Base-by-base conservation (phyloP, 1,140 invertebrate species). In the Heliconius nattereri region DNA sequence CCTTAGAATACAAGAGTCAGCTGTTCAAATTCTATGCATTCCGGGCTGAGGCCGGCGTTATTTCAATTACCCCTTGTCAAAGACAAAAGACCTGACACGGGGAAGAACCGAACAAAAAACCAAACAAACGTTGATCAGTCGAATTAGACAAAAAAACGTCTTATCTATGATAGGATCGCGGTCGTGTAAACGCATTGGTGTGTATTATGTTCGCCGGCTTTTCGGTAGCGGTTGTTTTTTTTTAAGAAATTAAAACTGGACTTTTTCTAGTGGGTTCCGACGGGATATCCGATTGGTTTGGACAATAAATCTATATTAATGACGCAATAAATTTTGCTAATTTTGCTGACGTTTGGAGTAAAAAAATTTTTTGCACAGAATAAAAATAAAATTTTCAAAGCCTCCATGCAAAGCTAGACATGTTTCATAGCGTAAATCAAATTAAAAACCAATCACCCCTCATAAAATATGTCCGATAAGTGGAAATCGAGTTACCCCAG, bases 141-240 rank as follows among this genome's bases (percentile, higher is more conserved):
- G 84, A 90, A 87, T 86, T 87, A 88, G 88, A 91, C 90, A 89
- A 89, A 52, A 87, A 86, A 87, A 85, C 82, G 81, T 83, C 83
- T 92, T 94, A 94, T 94, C 92, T 94, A 94, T 93, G 92, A 94
- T 94, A 91, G 91, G 87, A 94, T 94, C 92, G 91, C 89, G 91
- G 92, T 92, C 86, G 85, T 93, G 91, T 94, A 92, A 92, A 90
- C 85, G 87, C 89, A 87, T 85, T 91, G 88, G 88, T 89, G 90
- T 90, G 91, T 90, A 91, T 90, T 90, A 82, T 89, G 88, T 91
- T 91, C 85, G 82, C 84, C 89, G 90, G 85, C 86, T 84, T 90
- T 92, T 92, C 92, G 90, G 91, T 90, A 92, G 92, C 91, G 54
- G 87, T 89, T 45, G 54, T 88, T 89, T 45, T 45, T 45, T 45